phyloP scores from a whole-genome alignment of 1,140 invertebrate species.

The Lucilia cuprina region DNA sequence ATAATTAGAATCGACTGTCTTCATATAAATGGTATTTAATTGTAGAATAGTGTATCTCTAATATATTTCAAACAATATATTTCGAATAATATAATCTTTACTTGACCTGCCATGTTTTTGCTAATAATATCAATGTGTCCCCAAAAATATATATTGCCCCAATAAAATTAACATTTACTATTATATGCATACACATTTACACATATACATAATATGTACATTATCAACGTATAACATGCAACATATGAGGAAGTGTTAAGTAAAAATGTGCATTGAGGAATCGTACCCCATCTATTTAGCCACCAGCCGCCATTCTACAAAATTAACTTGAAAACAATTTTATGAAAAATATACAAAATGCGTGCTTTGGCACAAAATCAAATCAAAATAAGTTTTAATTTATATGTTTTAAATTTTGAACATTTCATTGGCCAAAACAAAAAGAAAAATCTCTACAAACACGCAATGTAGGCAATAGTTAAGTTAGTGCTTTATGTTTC shows the following conservation, averaged over 20 bases:
- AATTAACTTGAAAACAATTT: background rate
- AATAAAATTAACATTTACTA: too few species aligned
- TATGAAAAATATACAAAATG: conserved; percentile 8
- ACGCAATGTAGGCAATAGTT: background rate
- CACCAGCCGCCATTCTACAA: background rate
- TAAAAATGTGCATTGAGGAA: background rate
- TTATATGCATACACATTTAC: too few species aligned
- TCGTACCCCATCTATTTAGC: background rate
- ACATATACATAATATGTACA: background rate
- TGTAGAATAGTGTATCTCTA: background rate
- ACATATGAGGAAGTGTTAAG: conserved; percentile 5
- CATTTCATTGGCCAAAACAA: conserved; percentile 22
- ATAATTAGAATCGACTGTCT: too few species aligned
- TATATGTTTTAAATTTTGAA: conserved; percentile 10
- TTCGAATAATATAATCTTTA: background rate
- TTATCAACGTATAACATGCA: background rate
- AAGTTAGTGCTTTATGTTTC: background rate
- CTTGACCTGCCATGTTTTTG: background rate
- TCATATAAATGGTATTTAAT: background rate
- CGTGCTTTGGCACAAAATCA: conserved; percentile 28
- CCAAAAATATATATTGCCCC: background rate
- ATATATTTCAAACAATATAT: background rate
- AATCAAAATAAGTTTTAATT: conserved; percentile 17
- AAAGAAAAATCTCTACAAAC: background rate
- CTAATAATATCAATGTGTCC: background rate